Percentiles rank a stretch among this genome's conserved stretches.
These are phyloP conservation scores for Adoxophyes honmai DNA, from an alignment of 1,140 invertebrate species.

Conservation along the genomic window DNA sequence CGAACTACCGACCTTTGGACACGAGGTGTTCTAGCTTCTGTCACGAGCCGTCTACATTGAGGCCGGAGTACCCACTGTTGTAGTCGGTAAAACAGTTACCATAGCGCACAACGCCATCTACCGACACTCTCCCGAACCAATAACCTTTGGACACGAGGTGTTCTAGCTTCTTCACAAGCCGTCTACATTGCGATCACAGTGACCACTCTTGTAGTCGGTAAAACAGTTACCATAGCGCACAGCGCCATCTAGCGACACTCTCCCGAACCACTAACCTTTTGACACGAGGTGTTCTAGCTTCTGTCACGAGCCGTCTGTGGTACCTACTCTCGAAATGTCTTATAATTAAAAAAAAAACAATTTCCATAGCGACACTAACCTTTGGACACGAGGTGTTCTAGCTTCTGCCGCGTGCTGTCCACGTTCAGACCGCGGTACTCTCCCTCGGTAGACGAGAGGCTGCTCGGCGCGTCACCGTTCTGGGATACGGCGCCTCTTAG, in stretches of 20 bases:
- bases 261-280: constrained; percentile 43
- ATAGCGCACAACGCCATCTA: too few species aligned
- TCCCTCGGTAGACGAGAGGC: constrained; percentile 39
- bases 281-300: constrained; percentile 57
- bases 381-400: constrained; percentile 65
- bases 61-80: constrained; percentile 29
- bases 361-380: too few species aligned
- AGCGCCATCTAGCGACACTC: too few species aligned
- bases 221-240: constrained; percentile 24
- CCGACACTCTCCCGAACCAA: too few species aligned
- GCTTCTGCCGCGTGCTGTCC: constrained; percentile 45
- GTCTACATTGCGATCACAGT: constrained; percentile 31
- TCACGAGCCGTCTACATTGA: constrained; percentile 41
- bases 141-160: constrained; percentile 62
- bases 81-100: constrained; percentile 33
- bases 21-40: constrained; percentile 59
- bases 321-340: too few species aligned
- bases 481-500: constrained; percentile 50
- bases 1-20: constrained; percentile 46
- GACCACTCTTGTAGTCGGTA: constrained; percentile 37
- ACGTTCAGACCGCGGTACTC: constrained; percentile 30
- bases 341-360: too few species aligned
- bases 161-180: constrained; percentile 51
- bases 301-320: constrained; percentile 43
- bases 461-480: constrained; percentile 35